Evolutionary conservation across 2,113 vertebrate species (phyloP).

Genomic region (Neotragus moschatus): DNA sequence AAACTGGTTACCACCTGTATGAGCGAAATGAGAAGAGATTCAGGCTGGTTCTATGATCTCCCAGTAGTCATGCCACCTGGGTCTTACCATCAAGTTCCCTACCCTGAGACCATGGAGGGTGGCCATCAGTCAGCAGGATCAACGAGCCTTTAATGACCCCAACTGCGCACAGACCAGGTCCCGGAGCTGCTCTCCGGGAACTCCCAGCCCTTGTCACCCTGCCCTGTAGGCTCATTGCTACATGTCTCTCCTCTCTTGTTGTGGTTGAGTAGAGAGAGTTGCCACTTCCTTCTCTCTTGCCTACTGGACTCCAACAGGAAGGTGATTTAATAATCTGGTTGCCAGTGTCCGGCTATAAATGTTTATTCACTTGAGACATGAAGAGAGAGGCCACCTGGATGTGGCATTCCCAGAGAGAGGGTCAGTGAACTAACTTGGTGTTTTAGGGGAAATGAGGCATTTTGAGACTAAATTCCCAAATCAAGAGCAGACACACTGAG

Average conservation of each 20-base stretch:
- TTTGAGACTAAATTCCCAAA: not conserved
- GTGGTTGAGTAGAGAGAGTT: not conserved
- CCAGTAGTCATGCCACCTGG: not conserved
- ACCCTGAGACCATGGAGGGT: not conserved
- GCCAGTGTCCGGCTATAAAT: not conserved
- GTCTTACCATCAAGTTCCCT: not conserved
- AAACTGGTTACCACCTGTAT: not conserved
- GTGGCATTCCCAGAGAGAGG: not conserved
- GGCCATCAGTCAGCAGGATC: not conserved
- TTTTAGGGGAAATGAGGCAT: not conserved
- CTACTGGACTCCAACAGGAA: not conserved
- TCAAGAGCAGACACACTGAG: not conserved
- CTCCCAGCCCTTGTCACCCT: not conserved
- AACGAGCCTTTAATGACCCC: not conserved
- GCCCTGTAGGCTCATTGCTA: accelerated
- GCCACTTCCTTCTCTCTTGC: not conserved
- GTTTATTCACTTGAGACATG: not conserved
- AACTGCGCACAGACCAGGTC: accelerated
- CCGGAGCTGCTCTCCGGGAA: not conserved
- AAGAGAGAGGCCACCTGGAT: not conserved
- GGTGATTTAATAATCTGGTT: not conserved
- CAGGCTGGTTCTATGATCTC: not conserved
- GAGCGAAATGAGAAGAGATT: not conserved
- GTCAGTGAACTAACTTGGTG: not conserved
- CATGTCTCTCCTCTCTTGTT: not conserved